phyloP scores from a whole-genome alignment of 2,797 vertebrate genomes.

The Scolopax bukidnonensis region DNA sequence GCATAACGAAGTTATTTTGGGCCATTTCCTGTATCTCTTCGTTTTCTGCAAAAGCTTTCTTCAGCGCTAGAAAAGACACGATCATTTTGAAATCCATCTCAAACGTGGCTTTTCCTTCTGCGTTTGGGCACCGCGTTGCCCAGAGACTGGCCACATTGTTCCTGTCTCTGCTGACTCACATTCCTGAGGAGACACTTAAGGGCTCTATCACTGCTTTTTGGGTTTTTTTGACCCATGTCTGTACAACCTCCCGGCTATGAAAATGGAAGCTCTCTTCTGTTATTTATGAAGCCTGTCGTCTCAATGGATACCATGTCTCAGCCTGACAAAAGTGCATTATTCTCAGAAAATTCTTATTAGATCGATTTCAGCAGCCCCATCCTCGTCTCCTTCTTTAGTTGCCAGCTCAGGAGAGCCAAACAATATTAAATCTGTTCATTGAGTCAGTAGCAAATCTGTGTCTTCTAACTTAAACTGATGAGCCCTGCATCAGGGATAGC shows the following conservation, averaged over 20 bases:
- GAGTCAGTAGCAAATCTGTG: background rate
- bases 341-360: constrained; percentile 35
- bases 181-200: background rate
- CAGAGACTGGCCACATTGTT: background rate
- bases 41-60: constrained; percentile 78
- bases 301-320: background rate
- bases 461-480: background rate
- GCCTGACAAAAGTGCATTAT: constrained; percentile 55
- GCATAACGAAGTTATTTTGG: constrained; percentile 80
- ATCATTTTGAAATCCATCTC: background rate
- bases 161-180: background rate
- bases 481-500: background rate
- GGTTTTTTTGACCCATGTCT: background rate
- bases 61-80: constrained; percentile 72
- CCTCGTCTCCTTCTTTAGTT: constrained; percentile 33
- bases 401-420: constrained; percentile 24
- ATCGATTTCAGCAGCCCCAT: constrained; percentile 18
- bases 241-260: background rate
- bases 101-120: background rate
- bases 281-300: background rate
- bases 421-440: constrained; percentile 42
- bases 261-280: constrained; percentile 1
- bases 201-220: background rate
- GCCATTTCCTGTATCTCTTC: constrained; percentile 81
- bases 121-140: background rate